Evolutionary conservation across 2,113 vertebrate genomes (phyloP).

Genomic region (Pavo muticus): DNA sequence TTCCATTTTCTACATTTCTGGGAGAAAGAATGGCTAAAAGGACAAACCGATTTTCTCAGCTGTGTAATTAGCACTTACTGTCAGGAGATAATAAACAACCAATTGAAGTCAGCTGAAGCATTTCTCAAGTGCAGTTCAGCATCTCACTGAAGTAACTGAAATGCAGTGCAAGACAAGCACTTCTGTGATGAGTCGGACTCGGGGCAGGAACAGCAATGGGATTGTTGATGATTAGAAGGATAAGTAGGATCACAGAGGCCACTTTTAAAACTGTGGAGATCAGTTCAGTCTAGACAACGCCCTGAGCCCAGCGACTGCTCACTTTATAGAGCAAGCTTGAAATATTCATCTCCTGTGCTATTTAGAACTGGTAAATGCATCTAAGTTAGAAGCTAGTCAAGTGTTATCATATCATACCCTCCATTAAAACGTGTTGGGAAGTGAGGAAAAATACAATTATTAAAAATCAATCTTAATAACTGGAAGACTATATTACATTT

Average conservation of each 20-base stretch:
- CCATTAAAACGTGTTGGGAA: background rate
- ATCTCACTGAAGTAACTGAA: slow-evolving; percentile 28
- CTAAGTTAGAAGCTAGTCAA: slow-evolving; percentile 7
- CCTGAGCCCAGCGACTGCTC: background rate
- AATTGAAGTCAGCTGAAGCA: slow-evolving; percentile 55
- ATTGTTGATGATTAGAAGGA: background rate
- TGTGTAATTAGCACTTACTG: slow-evolving; percentile 70
- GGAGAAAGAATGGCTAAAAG: slow-evolving; percentile 52
- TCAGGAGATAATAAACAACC: slow-evolving; percentile 40
- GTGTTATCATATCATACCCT: background rate
- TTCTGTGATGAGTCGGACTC: background rate
- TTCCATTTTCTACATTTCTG: background rate
- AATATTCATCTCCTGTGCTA: background rate
- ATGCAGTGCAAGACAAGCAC: background rate
- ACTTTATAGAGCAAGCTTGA: background rate
- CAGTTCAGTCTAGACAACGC: background rate
- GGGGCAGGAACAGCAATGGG: background rate
- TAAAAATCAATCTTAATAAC: background rate
- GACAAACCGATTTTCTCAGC: slow-evolving; percentile 44
- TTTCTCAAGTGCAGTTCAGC: slow-evolving; percentile 56
- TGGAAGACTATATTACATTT: background rate
- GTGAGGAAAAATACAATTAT: background rate
- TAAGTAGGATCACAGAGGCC: background rate
- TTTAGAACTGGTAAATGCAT: slow-evolving; percentile 9
- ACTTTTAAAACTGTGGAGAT: slow-evolving; percentile 18